Conservation (phyloP, 2,888 invertebrate species). For the Eretmocerus hayati region DNA sequence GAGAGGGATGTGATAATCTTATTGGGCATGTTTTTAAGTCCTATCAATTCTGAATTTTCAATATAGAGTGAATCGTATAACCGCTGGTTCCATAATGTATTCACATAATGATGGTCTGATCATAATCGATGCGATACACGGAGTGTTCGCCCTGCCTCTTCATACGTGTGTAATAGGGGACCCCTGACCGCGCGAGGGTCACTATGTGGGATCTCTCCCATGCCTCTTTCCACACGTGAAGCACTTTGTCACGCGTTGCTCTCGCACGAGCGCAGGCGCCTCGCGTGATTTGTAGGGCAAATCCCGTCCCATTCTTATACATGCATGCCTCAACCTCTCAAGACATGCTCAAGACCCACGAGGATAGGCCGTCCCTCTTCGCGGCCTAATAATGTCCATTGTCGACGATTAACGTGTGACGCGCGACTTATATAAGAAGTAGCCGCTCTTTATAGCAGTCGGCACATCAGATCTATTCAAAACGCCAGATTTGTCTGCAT, state of each 20-base stretch:
- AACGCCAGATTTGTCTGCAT: no score
- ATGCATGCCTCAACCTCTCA: not conserved
- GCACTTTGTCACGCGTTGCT: constrained; percentile 13
- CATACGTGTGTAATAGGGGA: no score
- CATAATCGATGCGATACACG: no score
- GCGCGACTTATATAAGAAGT: not conserved
- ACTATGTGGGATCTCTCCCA: not conserved
- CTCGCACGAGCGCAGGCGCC: not conserved
- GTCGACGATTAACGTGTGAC: constrained; percentile 14
- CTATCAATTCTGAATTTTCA: no score
- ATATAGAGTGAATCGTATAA: no score
- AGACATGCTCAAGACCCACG: constrained; percentile 4
- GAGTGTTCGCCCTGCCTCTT: no score
- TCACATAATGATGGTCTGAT: no score
- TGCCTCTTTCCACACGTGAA: not conserved
- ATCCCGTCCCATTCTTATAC: constrained; percentile 3
- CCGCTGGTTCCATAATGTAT: no score
- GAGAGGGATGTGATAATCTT: no score
- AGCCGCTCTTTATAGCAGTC: no score
- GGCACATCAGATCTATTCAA: no score
- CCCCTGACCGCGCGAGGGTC: constrained; percentile 14
- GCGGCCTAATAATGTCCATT: not conserved
- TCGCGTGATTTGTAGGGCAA: constrained; percentile 21
- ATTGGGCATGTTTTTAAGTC: no score
- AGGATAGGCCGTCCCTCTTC: not conserved